These are phyloP conservation scores for Amblyteles armatorius DNA, from an alignment of 2,888 invertebrate species.

Conservation along the genomic window DNA sequence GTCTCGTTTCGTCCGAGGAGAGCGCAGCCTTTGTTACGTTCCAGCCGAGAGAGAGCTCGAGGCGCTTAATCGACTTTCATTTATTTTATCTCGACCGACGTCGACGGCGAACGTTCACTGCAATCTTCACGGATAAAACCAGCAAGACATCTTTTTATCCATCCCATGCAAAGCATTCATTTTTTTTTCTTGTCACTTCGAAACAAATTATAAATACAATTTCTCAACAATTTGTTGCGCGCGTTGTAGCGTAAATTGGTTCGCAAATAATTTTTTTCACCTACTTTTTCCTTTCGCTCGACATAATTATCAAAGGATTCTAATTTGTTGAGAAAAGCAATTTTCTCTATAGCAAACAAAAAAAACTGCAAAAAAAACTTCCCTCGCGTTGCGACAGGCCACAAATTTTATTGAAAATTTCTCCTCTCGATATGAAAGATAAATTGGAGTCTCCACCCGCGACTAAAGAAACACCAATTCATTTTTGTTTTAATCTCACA, in stretches of 20 bases:
- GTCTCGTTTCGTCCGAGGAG: conserved; percentile 48
- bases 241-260: neutral
- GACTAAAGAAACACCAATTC: neutral
- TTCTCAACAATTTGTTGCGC: neutral
- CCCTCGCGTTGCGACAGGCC: neutral
- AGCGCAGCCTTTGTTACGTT: conserved; percentile 71
- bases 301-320: neutral
- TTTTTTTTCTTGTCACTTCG: neutral
- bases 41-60: conserved; percentile 59
- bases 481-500: neutral
- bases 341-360: neutral
- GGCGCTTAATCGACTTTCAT: conserved; percentile 74
- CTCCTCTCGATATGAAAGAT: neutral
- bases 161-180: neutral
- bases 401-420: neutral
- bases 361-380: neutral
- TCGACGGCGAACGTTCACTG: conserved; percentile 61
- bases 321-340: neutral
- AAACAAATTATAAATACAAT: neutral
- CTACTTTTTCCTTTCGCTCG: neutral
- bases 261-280: neutral
- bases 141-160: neutral
- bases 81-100: conserved; percentile 74
- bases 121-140: conserved; percentile 43
- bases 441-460: neutral